A percentile compares a stretch with the other conserved stretches of the same genome.
These are phyloP conservation scores for Xiphorhynchus elegans DNA, from an alignment of 2,113 vertebrate species.

Conservation along the genomic window DNA sequence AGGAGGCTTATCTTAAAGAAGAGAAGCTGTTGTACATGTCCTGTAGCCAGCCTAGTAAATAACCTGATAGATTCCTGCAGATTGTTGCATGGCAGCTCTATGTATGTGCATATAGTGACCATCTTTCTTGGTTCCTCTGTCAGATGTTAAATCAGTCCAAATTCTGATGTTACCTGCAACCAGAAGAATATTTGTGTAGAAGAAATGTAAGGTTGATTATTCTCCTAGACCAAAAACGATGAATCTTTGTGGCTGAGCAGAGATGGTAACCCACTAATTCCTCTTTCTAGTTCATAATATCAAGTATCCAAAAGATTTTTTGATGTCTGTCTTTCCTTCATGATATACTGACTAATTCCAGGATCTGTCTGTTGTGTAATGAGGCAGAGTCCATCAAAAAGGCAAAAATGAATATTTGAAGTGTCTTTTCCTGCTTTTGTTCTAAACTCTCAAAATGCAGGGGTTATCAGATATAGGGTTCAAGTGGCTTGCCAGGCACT, in stretches of 20 bases:
- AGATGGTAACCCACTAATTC: background rate
- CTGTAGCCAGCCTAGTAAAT: background rate
- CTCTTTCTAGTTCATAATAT: background rate
- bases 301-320: background rate
- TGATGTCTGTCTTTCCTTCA: background rate
- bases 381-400: background rate
- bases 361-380: background rate
- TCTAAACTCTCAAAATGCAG: background rate
- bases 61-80: background rate
- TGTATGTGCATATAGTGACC: background rate
- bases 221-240: background rate
- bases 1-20: background rate
- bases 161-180: background rate
- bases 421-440: conserved; percentile 49
- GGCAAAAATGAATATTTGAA: background rate
- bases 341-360: background rate
- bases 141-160: background rate
- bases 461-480: background rate
- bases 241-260: background rate
- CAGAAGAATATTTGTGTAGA: background rate
- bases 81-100: background rate
- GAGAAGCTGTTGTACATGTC: background rate
- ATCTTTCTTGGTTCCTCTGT: background rate
- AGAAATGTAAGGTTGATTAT: background rate
- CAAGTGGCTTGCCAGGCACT: background rate